These are phyloP conservation scores for Drosophila cognata DNA, from an alignment of 2,888 invertebrate genomes.

Conservation along the genomic window DNA sequence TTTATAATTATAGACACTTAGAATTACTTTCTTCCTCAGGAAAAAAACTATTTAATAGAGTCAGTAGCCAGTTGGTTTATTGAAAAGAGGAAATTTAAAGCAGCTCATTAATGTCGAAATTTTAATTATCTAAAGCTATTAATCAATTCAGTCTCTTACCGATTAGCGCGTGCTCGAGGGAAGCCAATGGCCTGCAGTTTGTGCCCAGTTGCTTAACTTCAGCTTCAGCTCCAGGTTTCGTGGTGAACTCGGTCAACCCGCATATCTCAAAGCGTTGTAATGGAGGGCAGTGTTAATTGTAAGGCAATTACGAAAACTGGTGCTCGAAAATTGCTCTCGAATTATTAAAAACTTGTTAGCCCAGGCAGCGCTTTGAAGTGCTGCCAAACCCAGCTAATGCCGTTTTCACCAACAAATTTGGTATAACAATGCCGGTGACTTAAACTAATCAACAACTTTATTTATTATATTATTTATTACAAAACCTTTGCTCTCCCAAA, in stretches of 20 bases:
- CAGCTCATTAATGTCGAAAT: slow-evolving; percentile 39
- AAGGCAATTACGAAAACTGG: slow-evolving; percentile 65
- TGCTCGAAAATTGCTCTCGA: slow-evolving; percentile 10
- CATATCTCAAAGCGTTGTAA: slow-evolving; percentile 47
- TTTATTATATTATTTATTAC: slow-evolving; percentile 55
- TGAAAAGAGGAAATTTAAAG: slow-evolving; percentile 23
- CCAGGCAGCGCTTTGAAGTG: slow-evolving; percentile 11
- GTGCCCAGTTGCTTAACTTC: slow-evolving; percentile 18
- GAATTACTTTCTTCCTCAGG: background rate
- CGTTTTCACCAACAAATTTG: slow-evolving; percentile 31
- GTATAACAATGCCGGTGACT: slow-evolving; percentile 32
- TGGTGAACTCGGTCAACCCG: slow-evolving; percentile 51
- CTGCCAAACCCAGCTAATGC: slow-evolving; percentile 2
- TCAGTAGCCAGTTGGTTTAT: slow-evolving; percentile 29
- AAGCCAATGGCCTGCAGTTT: background rate
- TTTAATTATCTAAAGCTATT: slow-evolving; percentile 41
- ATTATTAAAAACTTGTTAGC: slow-evolving; percentile 33
- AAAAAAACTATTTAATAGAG: slow-evolving; percentile 20
- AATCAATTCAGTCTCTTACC: slow-evolving; percentile 62
- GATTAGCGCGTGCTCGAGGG: slow-evolving; percentile 56
- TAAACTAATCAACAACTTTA: slow-evolving; percentile 72
- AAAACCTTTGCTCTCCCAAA: slow-evolving; percentile 33
- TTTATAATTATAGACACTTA: background rate
- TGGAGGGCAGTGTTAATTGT: slow-evolving; percentile 65
- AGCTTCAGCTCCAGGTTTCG: slow-evolving; percentile 39